Conservation (phyloP, 2,797 vertebrate species). For the Molossus molossus region DNA sequence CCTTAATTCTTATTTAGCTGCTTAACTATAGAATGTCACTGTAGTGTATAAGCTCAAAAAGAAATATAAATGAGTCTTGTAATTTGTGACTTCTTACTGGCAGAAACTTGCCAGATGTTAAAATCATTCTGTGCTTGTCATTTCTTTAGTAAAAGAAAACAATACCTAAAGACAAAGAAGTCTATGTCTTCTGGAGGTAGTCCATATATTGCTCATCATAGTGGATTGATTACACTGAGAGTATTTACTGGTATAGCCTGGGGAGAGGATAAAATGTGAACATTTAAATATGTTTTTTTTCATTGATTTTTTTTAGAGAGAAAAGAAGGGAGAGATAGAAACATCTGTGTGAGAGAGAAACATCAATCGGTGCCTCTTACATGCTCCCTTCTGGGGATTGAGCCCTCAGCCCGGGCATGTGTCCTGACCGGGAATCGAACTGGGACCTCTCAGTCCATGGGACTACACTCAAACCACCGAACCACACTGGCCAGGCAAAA, state of each 20-base stretch:
- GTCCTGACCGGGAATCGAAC: too few relatives aligned
- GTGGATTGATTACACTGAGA: slow-evolving; percentile 19
- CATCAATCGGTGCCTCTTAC: too few relatives aligned
- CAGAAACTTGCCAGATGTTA: slow-evolving; percentile 44
- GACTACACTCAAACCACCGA: too few relatives aligned
- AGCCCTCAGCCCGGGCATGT: too few relatives aligned
- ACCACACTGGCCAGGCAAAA: background rate
- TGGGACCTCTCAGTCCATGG: too few relatives aligned
- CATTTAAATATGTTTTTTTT: background rate
- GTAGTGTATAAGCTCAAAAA: slow-evolving; percentile 35
- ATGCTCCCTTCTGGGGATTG: too few relatives aligned
- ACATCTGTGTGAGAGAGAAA: too few relatives aligned
- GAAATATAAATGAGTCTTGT: slow-evolving; percentile 65
- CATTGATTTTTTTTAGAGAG: too few relatives aligned
- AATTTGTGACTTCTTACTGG: slow-evolving; percentile 51
- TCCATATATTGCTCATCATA: background rate
- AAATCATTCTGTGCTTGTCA: slow-evolving; percentile 44
- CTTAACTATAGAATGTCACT: slow-evolving; percentile 65
- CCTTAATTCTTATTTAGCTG: slow-evolving; percentile 72
- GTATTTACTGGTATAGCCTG: background rate
- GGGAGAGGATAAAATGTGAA: slow-evolving; percentile 23
- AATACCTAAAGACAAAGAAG: slow-evolving; percentile 18
- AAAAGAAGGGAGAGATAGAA: too few relatives aligned
- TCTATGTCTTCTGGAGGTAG: background rate
- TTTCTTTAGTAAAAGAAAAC: slow-evolving; percentile 25